Evolutionary conservation across 2,888 invertebrate genomes (phyloP).

Genomic region (Muscina levida): DNA sequence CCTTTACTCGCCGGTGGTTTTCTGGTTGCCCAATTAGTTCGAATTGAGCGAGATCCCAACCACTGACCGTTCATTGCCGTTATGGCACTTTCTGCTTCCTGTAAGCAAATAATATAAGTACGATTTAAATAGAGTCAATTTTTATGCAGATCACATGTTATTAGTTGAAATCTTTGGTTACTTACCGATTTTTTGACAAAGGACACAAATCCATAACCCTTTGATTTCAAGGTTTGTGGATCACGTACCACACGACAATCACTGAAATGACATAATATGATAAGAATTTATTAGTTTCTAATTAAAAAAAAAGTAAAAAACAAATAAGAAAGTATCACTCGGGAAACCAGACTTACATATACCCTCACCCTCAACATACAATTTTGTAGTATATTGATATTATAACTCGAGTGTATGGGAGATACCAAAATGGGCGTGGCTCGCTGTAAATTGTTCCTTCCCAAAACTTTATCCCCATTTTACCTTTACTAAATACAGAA

Average conservation of each 20-base stretch:
- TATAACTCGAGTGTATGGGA: no score
- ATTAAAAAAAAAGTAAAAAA: no score
- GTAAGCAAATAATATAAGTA: conserved; percentile 72
- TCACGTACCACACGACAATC: conserved; percentile 99
- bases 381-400: no score
- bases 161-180: conserved; percentile 67
- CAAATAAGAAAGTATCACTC: no score
- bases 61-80: conserved; percentile 99
- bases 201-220: conserved; percentile 99
- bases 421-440: no score
- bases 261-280: conserved; percentile 81
- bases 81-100: conserved; percentile 99
- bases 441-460: no score
- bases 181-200: conserved; percentile 98
- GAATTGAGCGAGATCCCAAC: conserved; percentile 97
- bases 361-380: no score
- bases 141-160: not conserved
- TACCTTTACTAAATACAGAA: no score
- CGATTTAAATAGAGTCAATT: not conserved
- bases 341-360: no score
- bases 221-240: conserved; percentile 98
- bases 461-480: no score
- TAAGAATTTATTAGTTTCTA: not conserved
- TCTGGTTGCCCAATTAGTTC: conserved; percentile 99
- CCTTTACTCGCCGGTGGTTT: conserved; percentile 97